These are phyloP conservation scores for Vespertilio murinus DNA, from an alignment of 2,797 vertebrate species.

Conservation along the genomic window DNA sequence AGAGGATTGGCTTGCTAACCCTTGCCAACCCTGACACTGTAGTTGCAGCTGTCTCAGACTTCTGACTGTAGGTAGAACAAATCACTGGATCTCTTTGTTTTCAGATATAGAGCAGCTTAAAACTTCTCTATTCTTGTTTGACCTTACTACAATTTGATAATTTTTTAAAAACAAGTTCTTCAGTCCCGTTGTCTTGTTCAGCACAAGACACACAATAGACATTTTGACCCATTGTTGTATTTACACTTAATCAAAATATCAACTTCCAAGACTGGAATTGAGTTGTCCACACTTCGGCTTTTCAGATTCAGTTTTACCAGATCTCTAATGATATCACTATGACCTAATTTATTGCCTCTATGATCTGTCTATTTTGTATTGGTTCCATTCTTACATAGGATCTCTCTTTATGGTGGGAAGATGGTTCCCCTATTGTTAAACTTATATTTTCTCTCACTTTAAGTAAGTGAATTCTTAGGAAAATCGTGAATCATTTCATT, in stretches of 20 bases:
- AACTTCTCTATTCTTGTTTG: background rate
- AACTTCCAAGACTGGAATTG: background rate
- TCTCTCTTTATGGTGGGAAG: background rate
- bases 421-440: background rate
- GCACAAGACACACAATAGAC: background rate
- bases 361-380: background rate
- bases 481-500: background rate
- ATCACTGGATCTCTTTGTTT: background rate
- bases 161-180: constrained; percentile 6
- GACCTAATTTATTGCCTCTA: background rate
- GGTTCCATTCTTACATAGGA: background rate
- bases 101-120: background rate
- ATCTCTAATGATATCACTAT: background rate
- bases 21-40: background rate
- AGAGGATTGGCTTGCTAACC: background rate
- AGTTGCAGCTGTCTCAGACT: background rate
- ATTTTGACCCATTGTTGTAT: background rate
- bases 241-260: background rate
- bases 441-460: background rate
- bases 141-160: background rate
- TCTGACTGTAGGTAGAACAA: background rate
- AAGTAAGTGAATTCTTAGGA: background rate
- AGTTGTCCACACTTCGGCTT: background rate
- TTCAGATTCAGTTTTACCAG: background rate
- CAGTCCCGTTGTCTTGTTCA: background rate